phyloP scores from a whole-genome alignment of 2,888 invertebrate genomes.

The Yponomeuta malinellus region DNA sequence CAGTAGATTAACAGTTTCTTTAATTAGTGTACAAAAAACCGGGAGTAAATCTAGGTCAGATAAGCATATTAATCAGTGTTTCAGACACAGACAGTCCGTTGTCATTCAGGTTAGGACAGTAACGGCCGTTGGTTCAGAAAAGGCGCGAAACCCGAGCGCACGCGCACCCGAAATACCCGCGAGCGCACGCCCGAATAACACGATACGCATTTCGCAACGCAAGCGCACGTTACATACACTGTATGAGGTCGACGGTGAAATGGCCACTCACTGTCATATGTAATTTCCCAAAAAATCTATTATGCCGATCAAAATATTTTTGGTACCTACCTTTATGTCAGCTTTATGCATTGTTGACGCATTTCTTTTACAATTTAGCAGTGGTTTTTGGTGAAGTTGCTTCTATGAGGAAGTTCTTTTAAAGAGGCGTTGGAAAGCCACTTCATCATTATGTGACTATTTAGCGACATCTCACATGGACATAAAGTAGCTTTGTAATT shows the following conservation, averaged over 20 bases:
- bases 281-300: no score
- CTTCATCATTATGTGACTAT: neutral
- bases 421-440: neutral
- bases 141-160: conserved; percentile 23
- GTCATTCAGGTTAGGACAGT: neutral
- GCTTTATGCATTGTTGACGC: no score
- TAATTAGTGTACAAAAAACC: neutral
- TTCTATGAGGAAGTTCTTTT: no score
- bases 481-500: neutral
- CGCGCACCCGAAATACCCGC: conserved; percentile 21
- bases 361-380: no score
- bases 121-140: conserved; percentile 2
- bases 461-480: neutral
- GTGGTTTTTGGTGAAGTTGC: no score
- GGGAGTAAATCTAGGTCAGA: neutral
- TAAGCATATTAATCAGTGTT: neutral
- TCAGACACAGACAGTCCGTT: neutral
- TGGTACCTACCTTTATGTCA: no score
- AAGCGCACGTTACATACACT: neutral
- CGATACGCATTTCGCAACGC: conserved; percentile 21
- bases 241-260: neutral
- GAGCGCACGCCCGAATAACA: conserved; percentile 20
- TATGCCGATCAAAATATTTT: no score
- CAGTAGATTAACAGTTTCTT: no score
- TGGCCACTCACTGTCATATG: neutral